Evolutionary conservation across 92 coral and sea anemone genomes (phyloP), one percentile per base, ranked within the genome.

Genomic region (Phymanthus crucifer): DNA sequence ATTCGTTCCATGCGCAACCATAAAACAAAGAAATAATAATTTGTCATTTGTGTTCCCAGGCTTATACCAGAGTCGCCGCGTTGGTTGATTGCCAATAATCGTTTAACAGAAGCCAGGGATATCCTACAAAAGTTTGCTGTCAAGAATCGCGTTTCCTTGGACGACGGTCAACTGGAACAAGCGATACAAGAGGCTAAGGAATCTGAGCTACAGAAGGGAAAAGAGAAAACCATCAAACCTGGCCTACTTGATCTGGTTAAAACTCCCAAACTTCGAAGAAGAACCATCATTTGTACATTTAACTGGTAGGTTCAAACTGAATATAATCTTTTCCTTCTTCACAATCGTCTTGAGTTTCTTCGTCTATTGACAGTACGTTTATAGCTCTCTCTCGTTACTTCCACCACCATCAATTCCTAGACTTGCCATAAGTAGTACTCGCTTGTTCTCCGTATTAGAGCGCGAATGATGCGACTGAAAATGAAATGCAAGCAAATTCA

Each of bases 31-130:
- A n/a, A 16, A 16, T 18, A 3, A 47, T 29, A 24, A n/a, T n/a
- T 40, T 3, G 17, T 43, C 23, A 11, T 27, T 12, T 75, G 12
- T 40, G 37, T 19, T 50, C 38, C 18, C 19, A 92, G 97, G 79
- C 64, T 84, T 75, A 83, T 92, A 21, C 97, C 97, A 19, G 97
- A 92, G 35, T 88, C 93, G 13, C 97, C 97, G 14, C 90, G 97
- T 9, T 89, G 97, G 97, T 87, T 92, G 45, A 70, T 92, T 50
- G 93, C 97, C 11, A 82, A 89, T 77, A 81, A 89, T 54, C 97
- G 87, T 17, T 84, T 91, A 7, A 93, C 80, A 47, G 91, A 92
- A 43, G 93, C 91, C 32, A 91, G 84, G 16, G 78, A 69, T 9
- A 48, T 92, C 14, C 75, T 92, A 6, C 78, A 75, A 70, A 80